Evolutionary conservation across 2,113 vertebrate species (phyloP).

Genomic region (Leptobrachium ailaonicum): DNA sequence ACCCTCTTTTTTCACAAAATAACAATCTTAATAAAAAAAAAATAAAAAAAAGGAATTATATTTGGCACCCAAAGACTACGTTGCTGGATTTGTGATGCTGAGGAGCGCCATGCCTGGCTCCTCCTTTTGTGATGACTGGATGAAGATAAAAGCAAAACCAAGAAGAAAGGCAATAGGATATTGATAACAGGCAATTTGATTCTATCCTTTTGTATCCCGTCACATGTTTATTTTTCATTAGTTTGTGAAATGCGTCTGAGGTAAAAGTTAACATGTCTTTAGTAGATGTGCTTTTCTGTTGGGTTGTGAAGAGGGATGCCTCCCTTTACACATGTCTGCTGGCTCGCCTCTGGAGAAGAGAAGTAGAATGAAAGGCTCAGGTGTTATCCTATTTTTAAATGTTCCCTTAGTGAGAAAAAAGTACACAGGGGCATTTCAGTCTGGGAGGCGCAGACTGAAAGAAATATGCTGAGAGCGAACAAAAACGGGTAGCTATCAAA

Average conservation of each 20-base stretch:
- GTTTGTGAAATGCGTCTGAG: slow-evolving; percentile 42
- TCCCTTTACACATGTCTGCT: slow-evolving; percentile 51
- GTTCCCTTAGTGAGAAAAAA: slow-evolving; percentile 44
- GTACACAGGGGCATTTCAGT: slow-evolving; percentile 59
- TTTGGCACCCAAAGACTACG: no score
- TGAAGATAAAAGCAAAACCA: no score
- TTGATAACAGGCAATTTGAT: no score
- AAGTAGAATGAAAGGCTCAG: slow-evolving; percentile 56
- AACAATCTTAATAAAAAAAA: no score
- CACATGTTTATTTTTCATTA: slow-evolving; percentile 49
- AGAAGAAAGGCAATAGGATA: no score
- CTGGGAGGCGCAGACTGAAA: slow-evolving; percentile 50
- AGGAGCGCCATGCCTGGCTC: no score
- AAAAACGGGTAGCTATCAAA: no score
- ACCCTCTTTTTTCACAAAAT: no score
- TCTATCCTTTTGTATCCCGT: slow-evolving; percentile 1
- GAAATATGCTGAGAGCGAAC: slow-evolving; percentile 33
- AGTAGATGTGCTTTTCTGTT: slow-evolving; percentile 52
- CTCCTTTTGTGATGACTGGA: no score
- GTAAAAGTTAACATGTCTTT: slow-evolving; percentile 48
- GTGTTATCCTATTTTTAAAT: slow-evolving; percentile 62
- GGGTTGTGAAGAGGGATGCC: slow-evolving; percentile 43
- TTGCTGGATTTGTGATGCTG: no score
- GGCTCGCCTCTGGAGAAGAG: slow-evolving; percentile 51
- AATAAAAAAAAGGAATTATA: no score